Conservation (phyloP, 2,113 vertebrate species). For the Nothoprocta perdicaria region DNA sequence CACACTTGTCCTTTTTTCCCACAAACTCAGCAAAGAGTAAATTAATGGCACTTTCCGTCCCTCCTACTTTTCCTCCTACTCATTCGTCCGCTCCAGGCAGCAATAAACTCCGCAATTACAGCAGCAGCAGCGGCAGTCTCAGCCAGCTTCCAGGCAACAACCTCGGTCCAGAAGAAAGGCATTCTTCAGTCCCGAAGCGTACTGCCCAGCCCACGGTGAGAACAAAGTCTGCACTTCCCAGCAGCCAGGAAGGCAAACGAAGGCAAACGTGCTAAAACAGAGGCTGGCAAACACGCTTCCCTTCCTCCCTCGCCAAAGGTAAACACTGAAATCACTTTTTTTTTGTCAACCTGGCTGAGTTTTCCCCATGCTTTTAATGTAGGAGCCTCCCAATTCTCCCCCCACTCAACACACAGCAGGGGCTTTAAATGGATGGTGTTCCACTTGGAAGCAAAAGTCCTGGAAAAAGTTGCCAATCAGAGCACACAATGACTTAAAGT, state of each 20-base stretch:
- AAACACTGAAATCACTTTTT: not conserved
- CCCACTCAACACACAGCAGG: not conserved
- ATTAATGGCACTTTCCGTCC: conserved; percentile 58
- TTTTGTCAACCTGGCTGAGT: not conserved
- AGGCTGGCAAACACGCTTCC: not conserved
- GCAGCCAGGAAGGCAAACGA: not conserved
- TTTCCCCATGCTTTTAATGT: not conserved
- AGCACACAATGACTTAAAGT: not conserved
- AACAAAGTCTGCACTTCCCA: conserved; percentile 17
- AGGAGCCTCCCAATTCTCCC: not conserved
- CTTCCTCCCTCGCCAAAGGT: not conserved
- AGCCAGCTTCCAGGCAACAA: not conserved
- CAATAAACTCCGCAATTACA: conserved; percentile 50
- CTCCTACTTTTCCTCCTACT: conserved; percentile 57
- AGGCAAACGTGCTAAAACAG: not conserved
- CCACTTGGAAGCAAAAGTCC: not conserved
- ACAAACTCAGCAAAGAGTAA: conserved; percentile 38
- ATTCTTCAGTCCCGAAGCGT: not conserved
- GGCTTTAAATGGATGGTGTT: not conserved
- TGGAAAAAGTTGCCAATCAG: not conserved
- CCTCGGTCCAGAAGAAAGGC: not conserved
- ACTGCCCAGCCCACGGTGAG: conserved; percentile 16
- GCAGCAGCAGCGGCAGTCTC: not conserved
- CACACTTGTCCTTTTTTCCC: not conserved
- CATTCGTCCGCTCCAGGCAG: conserved; percentile 43